Evolutionary conservation across 2,888 invertebrate genomes (phyloP), one percentile per base, ranked within the genome.

Genomic region (Trichogramma dendrolimi): DNA sequence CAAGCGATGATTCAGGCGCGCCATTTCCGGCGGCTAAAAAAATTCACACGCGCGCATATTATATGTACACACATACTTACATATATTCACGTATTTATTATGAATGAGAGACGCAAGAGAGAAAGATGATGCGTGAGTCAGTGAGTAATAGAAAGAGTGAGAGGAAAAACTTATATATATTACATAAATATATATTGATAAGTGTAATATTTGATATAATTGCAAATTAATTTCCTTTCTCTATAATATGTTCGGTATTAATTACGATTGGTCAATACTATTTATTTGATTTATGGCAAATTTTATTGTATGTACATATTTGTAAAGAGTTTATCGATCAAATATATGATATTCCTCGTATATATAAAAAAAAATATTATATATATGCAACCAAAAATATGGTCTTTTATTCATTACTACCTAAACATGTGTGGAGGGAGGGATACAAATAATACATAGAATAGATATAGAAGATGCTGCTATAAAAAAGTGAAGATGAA

Each of bases 261-360:
- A 46, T 46, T 46, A 46, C n/a, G 8, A 46, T 46, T 46, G n/a
- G 8, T 10, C 8, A n/a, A 46, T 10, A n/a, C 8, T 8, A 46
- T 10, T 10, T 10, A 46, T 46, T 10, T 27, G 27, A 27, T 27
- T 27, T 27, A 27, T 27, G 27, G 14, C 48, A 11, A 11, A 61
- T 73, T 75, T 71, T 72, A 73, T 77, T 77, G 67, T 69, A 73
- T 74, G 75, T 77, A 76, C 67, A 77, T 78, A 78, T 73, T 73
- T 77, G 75, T 78, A 75, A 74, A 77, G 73, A 74, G 69, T 75
- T 75, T 73, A 76, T 72, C 70, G 64, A 76, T 74, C 75, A 75
- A 42, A 75, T 27, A 76, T 72, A 72, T 72, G 66, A 73, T 71
- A 70, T 69, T 61, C 66, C 53, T 68, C 66, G 42, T 64, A 51